Conservation (phyloP, 2,113 vertebrate species). For the Phaethon lepturus region DNA sequence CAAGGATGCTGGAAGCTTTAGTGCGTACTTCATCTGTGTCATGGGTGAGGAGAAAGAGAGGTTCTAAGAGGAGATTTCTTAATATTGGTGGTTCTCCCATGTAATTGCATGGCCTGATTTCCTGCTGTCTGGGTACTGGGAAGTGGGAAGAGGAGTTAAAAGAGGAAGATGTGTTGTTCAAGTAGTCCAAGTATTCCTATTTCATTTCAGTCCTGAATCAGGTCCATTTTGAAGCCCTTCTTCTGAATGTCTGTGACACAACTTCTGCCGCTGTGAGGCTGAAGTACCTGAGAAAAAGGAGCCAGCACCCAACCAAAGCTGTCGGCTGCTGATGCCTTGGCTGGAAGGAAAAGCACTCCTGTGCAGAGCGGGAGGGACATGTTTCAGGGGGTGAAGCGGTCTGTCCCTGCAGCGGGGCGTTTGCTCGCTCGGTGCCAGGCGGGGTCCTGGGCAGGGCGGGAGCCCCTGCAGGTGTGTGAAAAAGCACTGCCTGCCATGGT, state of each 20-base stretch:
- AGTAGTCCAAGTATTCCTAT: not conserved
- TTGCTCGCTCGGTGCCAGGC: not conserved
- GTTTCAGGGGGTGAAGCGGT: not conserved
- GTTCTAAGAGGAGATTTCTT: not conserved
- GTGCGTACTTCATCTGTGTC: too few species aligned
- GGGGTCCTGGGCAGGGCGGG: not conserved
- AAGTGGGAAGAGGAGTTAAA: not conserved
- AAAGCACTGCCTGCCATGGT: not conserved
- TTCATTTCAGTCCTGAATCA: not conserved
- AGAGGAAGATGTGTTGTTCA: not conserved
- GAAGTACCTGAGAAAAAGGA: not conserved
- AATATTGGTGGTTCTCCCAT: not conserved
- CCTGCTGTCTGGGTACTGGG: not conserved
- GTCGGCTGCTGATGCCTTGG: not conserved
- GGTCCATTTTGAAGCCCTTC: not conserved
- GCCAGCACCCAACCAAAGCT: rapidly evolving
- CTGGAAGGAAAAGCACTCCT: not conserved
- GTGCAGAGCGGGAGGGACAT: not conserved
- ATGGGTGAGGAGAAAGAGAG: too few species aligned
- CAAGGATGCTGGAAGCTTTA: not conserved
- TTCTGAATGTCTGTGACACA: not conserved
- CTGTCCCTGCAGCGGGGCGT: not conserved
- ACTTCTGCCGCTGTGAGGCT: rapidly evolving
- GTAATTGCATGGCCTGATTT: not conserved
- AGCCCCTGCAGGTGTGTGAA: too few species aligned